Evolutionary conservation across 1,140 invertebrate species (phyloP), one percentile per base, ranked within the genome.

Genomic region (Caenorhabditis tropicalis): DNA sequence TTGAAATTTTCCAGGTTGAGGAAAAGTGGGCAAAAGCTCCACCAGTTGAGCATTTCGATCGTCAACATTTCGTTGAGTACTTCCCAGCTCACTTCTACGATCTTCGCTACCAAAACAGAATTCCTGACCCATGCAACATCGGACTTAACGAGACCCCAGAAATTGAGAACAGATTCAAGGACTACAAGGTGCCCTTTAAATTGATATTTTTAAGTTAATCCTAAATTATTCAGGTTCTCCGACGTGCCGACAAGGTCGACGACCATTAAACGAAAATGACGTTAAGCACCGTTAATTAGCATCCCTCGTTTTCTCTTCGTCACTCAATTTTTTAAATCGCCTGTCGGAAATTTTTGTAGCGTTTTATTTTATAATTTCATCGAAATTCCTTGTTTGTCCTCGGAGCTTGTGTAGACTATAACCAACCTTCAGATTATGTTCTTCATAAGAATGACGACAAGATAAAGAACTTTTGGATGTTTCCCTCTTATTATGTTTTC

Each of bases 1-100:
- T 49, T 49, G 0, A 24, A 49, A 39, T n/a, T 0, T 53, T 58
- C 24, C 53, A 84, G 83, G 81, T 85, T 15, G 89, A 90, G 84
- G 90, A 88, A 16, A 90, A 90, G 58, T 90, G 89, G 89, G 88
- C 90, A 12, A 89, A 89, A 31, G 89, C 89, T 74, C 89, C 89
- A 19, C 91, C 89, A 60, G 86, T 90, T 24, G 90, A 90, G 70
- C 89, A 90, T 33, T 87, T 90, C 60, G 84, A 87, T 58, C 87
- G 86, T 49, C 86, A 89, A 48, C 86, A 87, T 58, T 89, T 90
- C 80, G 87, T 82, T 53, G 87, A 89, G 74, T 89, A 87, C 81
- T 89, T 89, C 87, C 88, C 88, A 24, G 81, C 87, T 43, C 43
- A 86, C n/a, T 88, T 88, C 84, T 86, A 86, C 65, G 88, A 89